Evolutionary conservation across 2,797 vertebrate species (phyloP).

Genomic region (Coregonus sp.): DNA sequence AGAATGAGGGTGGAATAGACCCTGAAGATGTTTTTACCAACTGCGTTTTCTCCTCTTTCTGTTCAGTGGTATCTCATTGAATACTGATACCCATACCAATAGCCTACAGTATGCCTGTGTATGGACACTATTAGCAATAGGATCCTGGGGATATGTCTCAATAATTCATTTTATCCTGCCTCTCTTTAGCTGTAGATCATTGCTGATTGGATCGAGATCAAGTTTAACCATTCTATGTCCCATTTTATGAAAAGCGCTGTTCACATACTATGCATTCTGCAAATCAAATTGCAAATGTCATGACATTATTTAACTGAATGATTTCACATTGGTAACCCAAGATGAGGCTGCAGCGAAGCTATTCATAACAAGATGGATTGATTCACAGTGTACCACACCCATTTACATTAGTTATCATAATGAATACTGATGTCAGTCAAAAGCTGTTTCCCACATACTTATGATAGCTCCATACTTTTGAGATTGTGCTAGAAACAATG

Average conservation of each 20-base stretch:
- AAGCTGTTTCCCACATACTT: background rate
- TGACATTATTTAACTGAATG: background rate
- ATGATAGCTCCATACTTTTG: conserved; percentile 40
- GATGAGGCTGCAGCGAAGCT: conserved; percentile 8
- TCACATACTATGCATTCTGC: background rate
- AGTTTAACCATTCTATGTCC: background rate
- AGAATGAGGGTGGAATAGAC: conserved; percentile 42
- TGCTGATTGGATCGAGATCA: background rate
- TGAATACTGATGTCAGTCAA: conserved; percentile 23
- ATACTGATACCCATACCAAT: conserved; percentile 40
- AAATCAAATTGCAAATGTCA: background rate
- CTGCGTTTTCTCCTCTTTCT: conserved; percentile 41
- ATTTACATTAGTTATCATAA: conserved; percentile 43
- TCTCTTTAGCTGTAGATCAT: background rate
- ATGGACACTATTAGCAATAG: conserved; percentile 22
- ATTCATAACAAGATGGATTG: conserved; percentile 35
- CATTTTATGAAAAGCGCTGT: background rate
- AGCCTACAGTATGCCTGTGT: background rate
- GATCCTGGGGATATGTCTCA: conserved; percentile 21
- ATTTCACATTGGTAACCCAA: conserved; percentile 8
- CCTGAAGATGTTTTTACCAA: conserved; percentile 25
- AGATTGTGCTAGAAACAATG: conserved; percentile 43
- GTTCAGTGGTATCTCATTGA: conserved; percentile 42
- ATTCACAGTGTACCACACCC: conserved; percentile 19
- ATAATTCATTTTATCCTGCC: conserved; percentile 11